Base-by-base conservation (phyloP, 1,140 invertebrate species). In the Drosophila pachea region DNA sequence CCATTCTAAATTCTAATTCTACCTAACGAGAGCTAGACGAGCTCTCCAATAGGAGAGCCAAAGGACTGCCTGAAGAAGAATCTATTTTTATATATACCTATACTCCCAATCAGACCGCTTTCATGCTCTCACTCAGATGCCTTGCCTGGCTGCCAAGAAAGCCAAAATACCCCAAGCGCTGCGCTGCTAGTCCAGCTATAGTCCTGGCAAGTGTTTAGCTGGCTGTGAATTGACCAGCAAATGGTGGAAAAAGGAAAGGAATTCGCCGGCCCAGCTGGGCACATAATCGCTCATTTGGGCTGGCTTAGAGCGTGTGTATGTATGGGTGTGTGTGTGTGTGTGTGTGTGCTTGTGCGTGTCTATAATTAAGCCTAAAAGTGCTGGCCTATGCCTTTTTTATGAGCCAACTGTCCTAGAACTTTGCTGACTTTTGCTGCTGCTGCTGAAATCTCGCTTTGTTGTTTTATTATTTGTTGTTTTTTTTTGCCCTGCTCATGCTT, bases 321-420 rank as follows among this genome's bases (percentile, higher is more conserved):
- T 22, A 3, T 22, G 22, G 1, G 22, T 2, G 35, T 61, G 38
- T 76, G 48, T 53, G 53, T 64, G 22, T 67, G 60, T 65, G 68
- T 54, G 54, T 61, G 50, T 74, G 60, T 45, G 45, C 63, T 33
- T 50, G 77, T 87, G 76, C 62, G 78, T 81, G 79, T 74, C 75
- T 87, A 81, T 84, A 84, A 84, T 84, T 84, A 84, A 84, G 81
- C 70, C 69, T 63, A 79, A 86, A 86, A 84, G 63, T 84, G 79
- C 79, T 79, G 53, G 76, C 76, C 79, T 84, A 74, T 79, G 81
- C 75, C 75, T 66, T 78, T 47, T 83, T 75, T 75, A 54, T 65
- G 74, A 65, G 61, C 67, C 65, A 50, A 74, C 62, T 76, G 74
- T 67, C 72, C 69, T 12, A 78, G 54, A 53, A 70, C 74, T 78